phyloP scores from a whole-genome alignment of 2,888 invertebrate genomes.

The Drosophila paramelanica region DNA sequence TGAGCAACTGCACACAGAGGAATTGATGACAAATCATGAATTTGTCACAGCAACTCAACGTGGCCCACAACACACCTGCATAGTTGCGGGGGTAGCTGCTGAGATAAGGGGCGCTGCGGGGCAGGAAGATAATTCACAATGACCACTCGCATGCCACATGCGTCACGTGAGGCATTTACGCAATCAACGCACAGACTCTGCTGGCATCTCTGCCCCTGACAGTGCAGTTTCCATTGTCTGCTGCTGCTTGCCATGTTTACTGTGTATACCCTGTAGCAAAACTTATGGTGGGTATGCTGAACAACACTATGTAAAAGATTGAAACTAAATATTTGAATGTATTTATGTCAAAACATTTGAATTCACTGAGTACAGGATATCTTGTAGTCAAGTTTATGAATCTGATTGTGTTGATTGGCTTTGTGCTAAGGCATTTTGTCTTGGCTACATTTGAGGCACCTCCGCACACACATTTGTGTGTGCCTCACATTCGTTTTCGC shows the following conservation, averaged over 20 bases:
- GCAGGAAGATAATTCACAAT: constrained; percentile 25
- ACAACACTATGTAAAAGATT: no score
- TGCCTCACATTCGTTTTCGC: constrained; percentile 43
- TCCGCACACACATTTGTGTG: not conserved
- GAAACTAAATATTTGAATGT: not conserved
- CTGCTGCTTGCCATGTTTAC: constrained; percentile 12
- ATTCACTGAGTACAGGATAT: constrained; percentile 2
- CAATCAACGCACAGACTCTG: constrained; percentile 50
- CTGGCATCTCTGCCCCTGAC: constrained; percentile 26
- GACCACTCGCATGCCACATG: constrained; percentile 54
- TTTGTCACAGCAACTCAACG: constrained; percentile 53
- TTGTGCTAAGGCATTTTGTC: constrained; percentile 18
- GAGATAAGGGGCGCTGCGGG: not conserved
- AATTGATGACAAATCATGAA: constrained; percentile 73
- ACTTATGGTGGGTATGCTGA: not conserved
- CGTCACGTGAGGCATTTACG: constrained; percentile 69
- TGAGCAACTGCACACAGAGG: constrained; percentile 42
- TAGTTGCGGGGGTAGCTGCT: not conserved
- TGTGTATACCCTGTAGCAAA: constrained; percentile 27
- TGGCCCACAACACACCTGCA: constrained; percentile 24
- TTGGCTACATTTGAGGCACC: constrained; percentile 31
- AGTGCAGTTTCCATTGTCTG: constrained; percentile 35
- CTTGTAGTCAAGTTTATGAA: not conserved
- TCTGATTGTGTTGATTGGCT: not conserved
- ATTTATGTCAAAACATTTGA: no score